phyloP scores from a whole-genome alignment of 2,888 invertebrate genomes.

The Polietes domitor region DNA sequence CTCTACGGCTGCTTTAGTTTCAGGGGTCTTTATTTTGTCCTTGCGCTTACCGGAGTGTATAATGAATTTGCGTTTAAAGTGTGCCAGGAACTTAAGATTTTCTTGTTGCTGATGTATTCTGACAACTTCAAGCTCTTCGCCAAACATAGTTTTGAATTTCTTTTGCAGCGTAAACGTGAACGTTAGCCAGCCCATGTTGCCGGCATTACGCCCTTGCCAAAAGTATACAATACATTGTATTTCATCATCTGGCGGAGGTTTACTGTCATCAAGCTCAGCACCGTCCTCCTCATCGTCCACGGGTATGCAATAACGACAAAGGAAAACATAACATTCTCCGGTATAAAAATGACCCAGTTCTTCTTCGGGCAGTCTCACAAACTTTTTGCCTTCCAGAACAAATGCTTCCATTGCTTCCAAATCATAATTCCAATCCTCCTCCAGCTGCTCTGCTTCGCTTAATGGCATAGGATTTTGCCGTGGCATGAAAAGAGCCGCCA shows the following conservation, averaged over 20 bases:
- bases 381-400: conserved; percentile 97
- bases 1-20: conserved; percentile 86
- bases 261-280: conserved; percentile 73
- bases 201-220: conserved; percentile 98
- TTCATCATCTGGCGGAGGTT: conserved; percentile 78
- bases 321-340: conserved; percentile 98
- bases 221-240: conserved; percentile 99
- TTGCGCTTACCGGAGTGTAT: conserved; percentile 93
- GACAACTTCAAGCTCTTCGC: conserved; percentile 95
- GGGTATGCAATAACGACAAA: conserved; percentile 96
- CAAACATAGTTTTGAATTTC: conserved; percentile 93
- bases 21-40: conserved; percentile 79
- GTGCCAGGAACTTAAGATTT: conserved; percentile 98
- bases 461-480: conserved; percentile 93
- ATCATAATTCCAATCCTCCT: conserved; percentile 99
- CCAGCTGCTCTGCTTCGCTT: conserved; percentile 92
- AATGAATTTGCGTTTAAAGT: conserved; percentile 96
- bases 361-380: conserved; percentile 96
- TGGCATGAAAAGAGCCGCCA: conserved; percentile 97
- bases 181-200: conserved; percentile 99
- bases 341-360: conserved; percentile 96
- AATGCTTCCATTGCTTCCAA: conserved; percentile 98
- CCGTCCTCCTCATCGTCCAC: conserved; percentile 84
- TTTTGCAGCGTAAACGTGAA: conserved; percentile 98
- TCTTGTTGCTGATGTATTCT: conserved; percentile 99